These are phyloP conservation scores for Heterodera carotae DNA, from an alignment of 1,140 invertebrate species.

Conservation along the genomic window DNA sequence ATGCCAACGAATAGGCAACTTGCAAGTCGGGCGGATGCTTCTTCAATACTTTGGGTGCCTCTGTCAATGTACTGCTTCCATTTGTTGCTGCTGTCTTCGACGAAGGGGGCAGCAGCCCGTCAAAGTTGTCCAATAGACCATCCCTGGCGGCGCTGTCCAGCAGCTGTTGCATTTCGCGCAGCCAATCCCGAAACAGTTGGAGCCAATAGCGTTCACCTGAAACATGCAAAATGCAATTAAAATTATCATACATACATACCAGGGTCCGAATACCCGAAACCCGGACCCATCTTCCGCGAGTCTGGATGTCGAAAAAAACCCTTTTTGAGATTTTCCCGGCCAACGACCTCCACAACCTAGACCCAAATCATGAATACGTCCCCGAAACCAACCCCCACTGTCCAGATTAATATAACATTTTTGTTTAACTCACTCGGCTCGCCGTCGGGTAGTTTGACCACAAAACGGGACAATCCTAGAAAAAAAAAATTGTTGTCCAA, in stretches of 20 bases:
- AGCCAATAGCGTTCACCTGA: slow-evolving; percentile 25
- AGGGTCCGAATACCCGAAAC: too few relatives aligned
- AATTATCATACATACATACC: too few relatives aligned
- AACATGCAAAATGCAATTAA: slow-evolving; percentile 51
- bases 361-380: too few relatives aligned
- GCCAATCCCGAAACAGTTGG: slow-evolving; percentile 19
- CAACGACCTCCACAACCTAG: too few relatives aligned
- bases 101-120: too few relatives aligned
- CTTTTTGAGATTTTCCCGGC: too few relatives aligned
- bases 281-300: too few relatives aligned
- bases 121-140: not conserved
- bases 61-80: not conserved
- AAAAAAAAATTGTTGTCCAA: slow-evolving; percentile 11
- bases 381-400: too few relatives aligned
- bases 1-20: slow-evolving; percentile 18
- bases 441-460: slow-evolving; percentile 58
- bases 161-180: slow-evolving; percentile 5
- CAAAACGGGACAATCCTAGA: slow-evolving; percentile 58
- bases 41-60: not conserved
- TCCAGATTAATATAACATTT: too few relatives aligned
- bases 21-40: slow-evolving; percentile 10
- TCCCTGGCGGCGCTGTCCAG: not conserved
- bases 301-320: too few relatives aligned
- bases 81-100: not conserved
- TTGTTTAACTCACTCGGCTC: slow-evolving; percentile 37